Conservation (phyloP, 2,888 invertebrate genomes). For the Xestobium rufovillosum region DNA sequence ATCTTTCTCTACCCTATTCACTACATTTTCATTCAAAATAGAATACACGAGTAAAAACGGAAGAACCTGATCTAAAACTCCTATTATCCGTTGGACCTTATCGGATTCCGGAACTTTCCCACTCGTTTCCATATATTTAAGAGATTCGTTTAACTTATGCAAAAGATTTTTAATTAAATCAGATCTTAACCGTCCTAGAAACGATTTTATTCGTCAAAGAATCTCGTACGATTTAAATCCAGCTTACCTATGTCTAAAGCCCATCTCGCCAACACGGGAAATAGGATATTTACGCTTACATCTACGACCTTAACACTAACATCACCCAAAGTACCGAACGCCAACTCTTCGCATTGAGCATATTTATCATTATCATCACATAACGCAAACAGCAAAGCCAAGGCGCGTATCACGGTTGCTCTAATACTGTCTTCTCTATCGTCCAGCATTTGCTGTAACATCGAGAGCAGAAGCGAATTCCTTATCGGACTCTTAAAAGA, state of each 20-base stretch:
- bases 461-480: constrained; percentile 61
- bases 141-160: constrained; percentile 34
- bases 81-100: constrained; percentile 33
- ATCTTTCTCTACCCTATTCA: constrained; percentile 35
- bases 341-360: constrained; percentile 51
- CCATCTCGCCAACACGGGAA: constrained; percentile 60
- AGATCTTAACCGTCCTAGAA: constrained; percentile 47
- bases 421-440: constrained; percentile 57
- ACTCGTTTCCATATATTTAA: constrained; percentile 35
- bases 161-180: constrained; percentile 44
- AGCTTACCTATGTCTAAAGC: constrained; percentile 41
- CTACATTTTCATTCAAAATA: constrained; percentile 34
- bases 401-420: constrained; percentile 53
- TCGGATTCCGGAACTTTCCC: constrained; percentile 31
- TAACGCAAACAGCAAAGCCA: constrained; percentile 54
- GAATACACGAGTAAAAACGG: constrained; percentile 41
- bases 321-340: constrained; percentile 52
- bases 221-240: constrained; percentile 2
- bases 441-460: constrained; percentile 65
- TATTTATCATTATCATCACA: constrained; percentile 61
- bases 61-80: constrained; percentile 38
- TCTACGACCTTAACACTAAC: constrained; percentile 48
- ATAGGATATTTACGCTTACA: constrained; percentile 47
- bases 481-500: constrained; percentile 49
- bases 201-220: not conserved